phyloP scores from a whole-genome alignment of 2,888 invertebrate genomes.

The Heterodera filipjevi region DNA sequence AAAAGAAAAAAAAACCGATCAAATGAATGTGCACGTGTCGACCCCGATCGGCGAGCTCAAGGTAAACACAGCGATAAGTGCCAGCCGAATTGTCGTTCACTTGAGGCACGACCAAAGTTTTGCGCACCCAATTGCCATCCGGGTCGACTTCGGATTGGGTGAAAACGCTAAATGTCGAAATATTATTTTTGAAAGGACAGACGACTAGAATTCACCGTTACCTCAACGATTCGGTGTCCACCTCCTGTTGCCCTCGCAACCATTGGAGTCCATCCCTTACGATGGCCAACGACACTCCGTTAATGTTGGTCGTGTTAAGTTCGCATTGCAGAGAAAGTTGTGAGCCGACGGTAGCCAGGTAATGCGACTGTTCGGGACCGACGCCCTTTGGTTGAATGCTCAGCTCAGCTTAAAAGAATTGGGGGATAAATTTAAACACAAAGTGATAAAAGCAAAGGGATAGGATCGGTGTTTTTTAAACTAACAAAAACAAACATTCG shows the following conservation, averaged over 20 bases:
- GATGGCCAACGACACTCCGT: neutral
- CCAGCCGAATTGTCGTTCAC: neutral
- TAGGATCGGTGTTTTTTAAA: no score
- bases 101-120: neutral
- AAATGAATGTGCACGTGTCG: conserved; percentile 1
- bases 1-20: neutral
- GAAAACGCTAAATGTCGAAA: neutral
- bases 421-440: neutral
- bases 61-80: neutral
- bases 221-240: neutral
- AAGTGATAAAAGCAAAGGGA: neutral
- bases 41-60: neutral
- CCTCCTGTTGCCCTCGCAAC: neutral
- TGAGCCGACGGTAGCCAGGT: conserved; percentile 34
- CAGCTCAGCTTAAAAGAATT: conserved; percentile 15
- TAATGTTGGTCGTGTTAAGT: neutral
- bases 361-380: conserved; percentile 20
- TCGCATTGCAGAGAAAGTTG: conserved; percentile 45
- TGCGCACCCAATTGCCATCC: neutral
- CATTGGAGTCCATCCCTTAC: neutral
- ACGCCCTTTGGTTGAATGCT: conserved; percentile 21
- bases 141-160: neutral
- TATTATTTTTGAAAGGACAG: neutral
- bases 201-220: neutral
- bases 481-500: neutral